Evolutionary conservation across 2,888 invertebrate genomes (phyloP).

Genomic region (Malthinus seriepunctatus): DNA sequence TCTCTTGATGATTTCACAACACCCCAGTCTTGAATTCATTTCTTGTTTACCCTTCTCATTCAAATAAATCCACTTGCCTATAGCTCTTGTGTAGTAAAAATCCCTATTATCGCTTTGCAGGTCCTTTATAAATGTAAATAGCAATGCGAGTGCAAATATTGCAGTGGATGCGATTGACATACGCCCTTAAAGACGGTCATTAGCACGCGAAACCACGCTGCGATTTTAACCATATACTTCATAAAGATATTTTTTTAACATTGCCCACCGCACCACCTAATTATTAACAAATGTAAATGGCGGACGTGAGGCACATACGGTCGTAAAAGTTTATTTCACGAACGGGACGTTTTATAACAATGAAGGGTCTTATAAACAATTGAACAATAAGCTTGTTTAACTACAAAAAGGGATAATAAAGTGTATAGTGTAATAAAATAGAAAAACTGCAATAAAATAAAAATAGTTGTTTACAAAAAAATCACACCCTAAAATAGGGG

Average conservation of each 20-base stretch:
- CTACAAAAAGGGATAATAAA: constrained; percentile 43
- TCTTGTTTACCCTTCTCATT: constrained; percentile 43
- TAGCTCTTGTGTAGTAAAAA: constrained; percentile 49
- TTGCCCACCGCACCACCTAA: too few relatives aligned
- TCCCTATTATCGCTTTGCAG: constrained; percentile 46
- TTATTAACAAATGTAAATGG: too few relatives aligned
- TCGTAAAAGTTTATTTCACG: too few relatives aligned
- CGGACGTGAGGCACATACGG: too few relatives aligned
- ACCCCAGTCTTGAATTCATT: constrained; percentile 36
- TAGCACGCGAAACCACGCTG: constrained; percentile 38
- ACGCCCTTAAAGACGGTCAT: constrained; percentile 37
- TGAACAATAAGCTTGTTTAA: constrained; percentile 45
- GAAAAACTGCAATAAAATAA: constrained; percentile 44
- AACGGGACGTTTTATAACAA: too few relatives aligned
- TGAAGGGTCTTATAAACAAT: constrained; percentile 13
- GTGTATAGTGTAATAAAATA: constrained; percentile 41
- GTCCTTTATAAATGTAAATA: constrained; percentile 49
- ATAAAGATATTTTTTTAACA: neutral
- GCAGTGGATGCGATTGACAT: constrained; percentile 41
- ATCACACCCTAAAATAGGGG: constrained; percentile 52
- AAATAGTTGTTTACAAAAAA: constrained; percentile 42
- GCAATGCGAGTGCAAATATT: constrained; percentile 42
- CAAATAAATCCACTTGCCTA: constrained; percentile 49
- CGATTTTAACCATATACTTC: constrained; percentile 14
- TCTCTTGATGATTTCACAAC: constrained; percentile 45